Evolutionary conservation across 2,888 invertebrate genomes (phyloP).

Genomic region (Diaperis boleti): DNA sequence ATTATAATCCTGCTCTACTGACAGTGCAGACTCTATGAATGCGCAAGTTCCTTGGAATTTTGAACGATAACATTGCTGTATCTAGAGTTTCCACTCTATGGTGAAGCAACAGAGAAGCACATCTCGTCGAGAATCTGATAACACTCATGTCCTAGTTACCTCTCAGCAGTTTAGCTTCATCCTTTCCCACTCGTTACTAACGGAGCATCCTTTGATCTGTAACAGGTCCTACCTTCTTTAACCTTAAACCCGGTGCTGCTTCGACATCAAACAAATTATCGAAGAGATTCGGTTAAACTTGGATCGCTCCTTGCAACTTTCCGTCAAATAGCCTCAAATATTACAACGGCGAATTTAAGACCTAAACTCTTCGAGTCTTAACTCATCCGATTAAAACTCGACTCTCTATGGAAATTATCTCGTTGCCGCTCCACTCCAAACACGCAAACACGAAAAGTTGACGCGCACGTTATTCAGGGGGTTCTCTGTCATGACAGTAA

Average conservation of each 20-base stretch:
- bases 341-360: slow-evolving; percentile 10
- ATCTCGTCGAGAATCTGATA: slow-evolving; percentile 43
- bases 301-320: slow-evolving; percentile 32
- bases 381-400: not conserved
- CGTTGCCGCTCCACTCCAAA: not conserved
- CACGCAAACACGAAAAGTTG: slow-evolving; percentile 4
- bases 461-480: not conserved
- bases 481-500: not conserved
- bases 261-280: slow-evolving; percentile 46
- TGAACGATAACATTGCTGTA: slow-evolving; percentile 9
- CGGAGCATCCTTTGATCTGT: slow-evolving; percentile 46
- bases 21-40: slow-evolving; percentile 7
- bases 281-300: slow-evolving; percentile 43
- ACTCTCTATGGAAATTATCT: slow-evolving; percentile 8
- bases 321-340: slow-evolving; percentile 30
- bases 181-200: slow-evolving; percentile 44
- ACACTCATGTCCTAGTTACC: slow-evolving; percentile 46
- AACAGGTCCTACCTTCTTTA: slow-evolving; percentile 44
- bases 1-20: too few species aligned
- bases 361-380: not conserved
- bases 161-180: slow-evolving; percentile 43
- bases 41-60: slow-evolving; percentile 15
- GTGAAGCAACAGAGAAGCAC: slow-evolving; percentile 27
- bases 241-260: slow-evolving; percentile 43
- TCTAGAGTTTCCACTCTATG: slow-evolving; percentile 20